Evolutionary conservation across 2,888 invertebrate genomes (phyloP), one percentile per base, ranked within the genome.

Genomic region (Pegoplata infirma): DNA sequence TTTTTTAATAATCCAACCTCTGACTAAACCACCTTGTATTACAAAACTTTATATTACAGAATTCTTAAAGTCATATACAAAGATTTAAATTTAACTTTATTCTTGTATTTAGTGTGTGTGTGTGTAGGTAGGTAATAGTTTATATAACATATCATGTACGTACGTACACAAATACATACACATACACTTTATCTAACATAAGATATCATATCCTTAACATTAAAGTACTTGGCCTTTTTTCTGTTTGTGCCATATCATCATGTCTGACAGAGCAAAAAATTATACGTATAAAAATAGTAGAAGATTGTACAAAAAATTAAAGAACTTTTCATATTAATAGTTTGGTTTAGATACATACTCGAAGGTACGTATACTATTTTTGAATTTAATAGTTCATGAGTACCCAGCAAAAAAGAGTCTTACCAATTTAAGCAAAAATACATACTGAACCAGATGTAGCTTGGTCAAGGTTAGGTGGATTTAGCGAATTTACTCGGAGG

Each of bases 321-420:
- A n/a, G 16, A 75, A 61, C 44, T 74, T 67, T 68, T 47, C 36
- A 75, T 75, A 47, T 61, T 61, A 75, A 61, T 61, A 68, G 74
- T 55, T 61, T 68, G 36, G 61, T 46, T 56, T 25, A 4, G 28
- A 44, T 12, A 46, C 49, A 44, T 51, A 21, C 19, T 28, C 10
- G 10, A 16, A 7, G 46, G n/a, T n/a, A n/a, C n/a, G n/a, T n/a
- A n/a, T n/a, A n/a, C n/a, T n/a, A n/a, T n/a, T n/a, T n/a, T n/a
- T n/a, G n/a, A n/a, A n/a, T n/a, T n/a, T n/a, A n/a, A n/a, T n/a
- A n/a, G n/a, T n/a, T n/a, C n/a, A n/a, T n/a, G n/a, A n/a, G n/a
- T n/a, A n/a, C n/a, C n/a, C n/a, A n/a, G n/a, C n/a, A n/a, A n/a
- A n/a, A n/a, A n/a, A n/a, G n/a, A n/a, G n/a, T n/a, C n/a, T n/a